These are phyloP conservation scores for Microplitis manilae DNA, from an alignment of 2,888 invertebrate genomes.

Conservation along the genomic window DNA sequence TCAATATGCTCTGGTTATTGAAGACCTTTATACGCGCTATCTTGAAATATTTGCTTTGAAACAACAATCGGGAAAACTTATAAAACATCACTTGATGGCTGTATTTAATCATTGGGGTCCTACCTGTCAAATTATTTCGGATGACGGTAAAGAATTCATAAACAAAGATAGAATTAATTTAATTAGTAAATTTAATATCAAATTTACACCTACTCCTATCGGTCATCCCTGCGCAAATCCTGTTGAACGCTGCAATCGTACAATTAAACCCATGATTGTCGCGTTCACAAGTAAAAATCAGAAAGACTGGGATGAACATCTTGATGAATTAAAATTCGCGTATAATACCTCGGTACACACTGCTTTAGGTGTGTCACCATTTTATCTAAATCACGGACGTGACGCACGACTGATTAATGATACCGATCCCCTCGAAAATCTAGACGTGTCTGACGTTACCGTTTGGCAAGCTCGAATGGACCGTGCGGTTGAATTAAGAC, in stretches of 20 bases:
- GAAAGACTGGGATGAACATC: conserved; percentile 22
- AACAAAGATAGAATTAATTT: conserved; percentile 8
- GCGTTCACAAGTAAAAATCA: conserved; percentile 37
- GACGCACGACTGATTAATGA: neutral
- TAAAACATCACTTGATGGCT: conserved; percentile 25
- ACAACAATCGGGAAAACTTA: conserved; percentile 17
- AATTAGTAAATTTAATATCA: conserved; percentile 1
- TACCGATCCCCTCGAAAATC: neutral
- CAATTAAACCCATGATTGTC: conserved; percentile 39
- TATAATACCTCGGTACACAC: neutral
- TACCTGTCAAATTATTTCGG: neutral
- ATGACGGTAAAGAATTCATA: conserved; percentile 5
- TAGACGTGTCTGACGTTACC: neutral
- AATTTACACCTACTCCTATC: conserved; percentile 8
- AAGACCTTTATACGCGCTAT: conserved; percentile 37
- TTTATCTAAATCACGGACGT: neutral
- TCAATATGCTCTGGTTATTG: conserved; percentile 29
- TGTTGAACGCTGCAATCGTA: conserved; percentile 33
- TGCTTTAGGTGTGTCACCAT: neutral
- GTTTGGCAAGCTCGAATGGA: neutral
- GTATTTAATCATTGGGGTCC: conserved; percentile 19
- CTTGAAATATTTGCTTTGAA: conserved; percentile 29
- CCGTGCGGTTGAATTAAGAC: neutral
- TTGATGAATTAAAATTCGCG: neutral
- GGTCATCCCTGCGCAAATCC: too few species aligned